Conservation (phyloP, 35 echinoderm and acorn worm genomes). For the Lytechinus pictus region DNA sequence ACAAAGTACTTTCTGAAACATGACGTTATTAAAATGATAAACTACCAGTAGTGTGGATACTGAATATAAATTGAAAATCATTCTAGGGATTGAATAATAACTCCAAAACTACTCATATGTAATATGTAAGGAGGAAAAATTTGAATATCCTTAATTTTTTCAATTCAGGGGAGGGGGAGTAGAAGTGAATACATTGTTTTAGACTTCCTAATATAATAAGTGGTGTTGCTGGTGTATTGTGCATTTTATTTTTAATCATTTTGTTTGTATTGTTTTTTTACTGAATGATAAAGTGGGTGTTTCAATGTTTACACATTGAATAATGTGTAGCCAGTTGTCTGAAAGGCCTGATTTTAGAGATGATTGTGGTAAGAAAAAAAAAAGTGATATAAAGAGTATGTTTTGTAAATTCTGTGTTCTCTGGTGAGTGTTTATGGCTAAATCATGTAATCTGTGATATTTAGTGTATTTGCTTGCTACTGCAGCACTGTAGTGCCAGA, state of each 20-base stretch:
- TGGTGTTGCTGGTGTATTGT: neutral
- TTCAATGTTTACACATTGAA: neutral
- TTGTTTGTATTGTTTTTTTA: neutral
- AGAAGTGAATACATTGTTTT: too few species aligned
- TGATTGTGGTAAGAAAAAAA: neutral
- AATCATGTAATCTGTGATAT: neutral
- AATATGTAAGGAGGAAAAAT: too few species aligned
- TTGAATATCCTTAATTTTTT: too few species aligned
- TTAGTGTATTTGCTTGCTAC: neutral
- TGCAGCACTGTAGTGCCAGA: neutral
- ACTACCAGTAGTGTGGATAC: too few species aligned
- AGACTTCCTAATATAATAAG: neutral
- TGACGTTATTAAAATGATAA: too few species aligned
- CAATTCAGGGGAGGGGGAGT: too few species aligned
- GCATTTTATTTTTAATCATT: too few species aligned
- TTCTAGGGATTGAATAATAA: too few species aligned
- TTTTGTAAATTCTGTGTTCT: neutral
- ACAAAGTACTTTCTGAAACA: too few species aligned
- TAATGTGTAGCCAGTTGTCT: neutral
- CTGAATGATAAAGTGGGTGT: neutral
- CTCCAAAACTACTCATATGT: too few species aligned
- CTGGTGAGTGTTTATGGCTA: neutral
- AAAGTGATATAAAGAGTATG: neutral
- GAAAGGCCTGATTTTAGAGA: neutral
- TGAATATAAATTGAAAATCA: too few species aligned